phyloP scores from a whole-genome alignment of 2,888 invertebrate species.

The Oscheius onirici region DNA sequence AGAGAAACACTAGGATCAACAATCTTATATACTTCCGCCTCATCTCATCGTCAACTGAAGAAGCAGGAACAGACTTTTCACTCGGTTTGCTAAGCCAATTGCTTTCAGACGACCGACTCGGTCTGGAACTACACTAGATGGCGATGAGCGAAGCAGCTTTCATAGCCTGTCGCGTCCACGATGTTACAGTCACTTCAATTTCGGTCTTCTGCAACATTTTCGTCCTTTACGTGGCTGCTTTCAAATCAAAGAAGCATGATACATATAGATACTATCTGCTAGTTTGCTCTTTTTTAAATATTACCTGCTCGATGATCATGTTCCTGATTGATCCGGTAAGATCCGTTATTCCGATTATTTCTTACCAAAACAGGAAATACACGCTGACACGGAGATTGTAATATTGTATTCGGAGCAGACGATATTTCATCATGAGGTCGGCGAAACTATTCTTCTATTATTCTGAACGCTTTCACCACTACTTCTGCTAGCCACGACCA shows the following conservation, averaged over 20 bases:
- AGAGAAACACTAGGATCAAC: no score
- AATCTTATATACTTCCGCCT: no score
- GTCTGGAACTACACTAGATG: not conserved
- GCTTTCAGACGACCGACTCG: no score
- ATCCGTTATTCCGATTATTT: no score
- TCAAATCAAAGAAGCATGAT: not conserved
- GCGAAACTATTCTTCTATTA: not conserved
- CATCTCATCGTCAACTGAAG: no score
- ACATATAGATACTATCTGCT: not conserved
- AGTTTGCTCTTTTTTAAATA: not conserved
- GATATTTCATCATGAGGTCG: not conserved
- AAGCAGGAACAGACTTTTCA: no score
- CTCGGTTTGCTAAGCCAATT: no score
- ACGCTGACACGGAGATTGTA: not conserved
- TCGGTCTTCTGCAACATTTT: not conserved
- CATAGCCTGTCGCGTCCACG: not conserved
- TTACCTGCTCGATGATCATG: not conserved
- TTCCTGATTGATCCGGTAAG: not conserved
- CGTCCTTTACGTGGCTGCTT: not conserved
- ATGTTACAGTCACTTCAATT: not conserved
- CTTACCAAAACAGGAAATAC: not conserved
- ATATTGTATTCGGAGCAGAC: not conserved
- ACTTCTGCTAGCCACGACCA: not conserved
- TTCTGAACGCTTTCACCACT: not conserved
- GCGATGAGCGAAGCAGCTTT: not conserved